Conservation (phyloP, 2,113 vertebrate species). For the Mirza zaza region DNA sequence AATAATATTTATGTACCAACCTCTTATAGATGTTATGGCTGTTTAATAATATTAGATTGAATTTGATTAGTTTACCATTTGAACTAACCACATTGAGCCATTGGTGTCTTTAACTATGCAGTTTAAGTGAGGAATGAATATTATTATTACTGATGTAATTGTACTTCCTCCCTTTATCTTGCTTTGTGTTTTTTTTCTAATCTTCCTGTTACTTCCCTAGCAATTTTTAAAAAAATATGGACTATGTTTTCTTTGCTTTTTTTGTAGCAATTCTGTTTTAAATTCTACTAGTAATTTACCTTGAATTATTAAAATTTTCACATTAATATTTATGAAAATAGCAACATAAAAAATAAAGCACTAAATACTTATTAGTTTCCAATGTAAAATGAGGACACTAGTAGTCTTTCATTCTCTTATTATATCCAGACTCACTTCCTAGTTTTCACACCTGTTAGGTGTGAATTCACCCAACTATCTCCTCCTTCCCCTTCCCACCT, state of each 20-base stretch:
- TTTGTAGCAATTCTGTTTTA: not conserved
- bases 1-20: not conserved
- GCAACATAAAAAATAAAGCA: not conserved
- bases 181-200: not conserved
- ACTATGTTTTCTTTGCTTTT: not conserved
- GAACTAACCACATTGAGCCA: not conserved
- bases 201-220: not conserved
- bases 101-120: not conserved
- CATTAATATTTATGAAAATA: not conserved
- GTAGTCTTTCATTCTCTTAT: not conserved
- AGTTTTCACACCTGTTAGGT: not conserved
- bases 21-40: not conserved
- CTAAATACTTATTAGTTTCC: not conserved
- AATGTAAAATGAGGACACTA: not conserved
- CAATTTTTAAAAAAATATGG: not conserved
- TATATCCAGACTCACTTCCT: not conserved
- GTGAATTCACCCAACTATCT: no score
- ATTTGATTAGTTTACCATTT: not conserved
- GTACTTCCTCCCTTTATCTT: not conserved
- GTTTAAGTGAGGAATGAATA: not conserved
- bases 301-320: not conserved
- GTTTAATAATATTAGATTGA: not conserved
- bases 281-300: not conserved
- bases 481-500: no score
- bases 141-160: not conserved